Base-by-base conservation (phyloP, 1,140 invertebrate species). In the Pseudomyrmex gracilis region DNA sequence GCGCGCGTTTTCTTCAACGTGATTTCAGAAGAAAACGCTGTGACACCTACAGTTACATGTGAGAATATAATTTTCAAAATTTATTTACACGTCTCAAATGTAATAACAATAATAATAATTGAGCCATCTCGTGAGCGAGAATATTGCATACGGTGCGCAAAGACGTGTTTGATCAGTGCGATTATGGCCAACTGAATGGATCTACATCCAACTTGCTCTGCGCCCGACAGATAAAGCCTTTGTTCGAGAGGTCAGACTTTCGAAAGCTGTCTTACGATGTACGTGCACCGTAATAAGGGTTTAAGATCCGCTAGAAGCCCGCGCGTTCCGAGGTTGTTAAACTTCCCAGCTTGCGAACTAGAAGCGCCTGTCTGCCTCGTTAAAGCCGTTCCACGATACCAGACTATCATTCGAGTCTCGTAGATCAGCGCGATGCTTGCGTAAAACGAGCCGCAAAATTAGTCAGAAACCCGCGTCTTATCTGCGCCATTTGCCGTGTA, bases 211-310 rank as follows among this genome's bases (percentile, higher is more conserved):
- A 80, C 66, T 80, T 80, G 66, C 66, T 80, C 76, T 71, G 76
- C 49, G 66, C 66, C 47, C 43, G 66, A 60, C 76, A 80, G 76
- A 77, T 67, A 78, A 76, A 58, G 64, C 71, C 86, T 88, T 88
- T 88, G 87, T 88, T 88, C 77, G 71, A 67, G 74, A 68, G 86
- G 84, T 85, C 83, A 83, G 86, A 87, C 87, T 88, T 88, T 88
- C 53, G 78, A 88, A 88, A 88, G 77, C 83, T 64, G 66, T 82
- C 66, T 85, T 88, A 87, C 82, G 45, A 60, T 63, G 49, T 63
- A 68, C 74, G 76, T 76, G 71, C 80, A 73, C 70, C 57, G 63
- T 87, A 83, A 84, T 88, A 88, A 87, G 83, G 87, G 86, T 82
- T 87, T 85, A 88, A 73, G 83, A 88, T 85, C 66, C 71, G 83